These are phyloP conservation scores for Acanthiza pusilla DNA, from an alignment of 2,797 vertebrate genomes.

Conservation along the genomic window DNA sequence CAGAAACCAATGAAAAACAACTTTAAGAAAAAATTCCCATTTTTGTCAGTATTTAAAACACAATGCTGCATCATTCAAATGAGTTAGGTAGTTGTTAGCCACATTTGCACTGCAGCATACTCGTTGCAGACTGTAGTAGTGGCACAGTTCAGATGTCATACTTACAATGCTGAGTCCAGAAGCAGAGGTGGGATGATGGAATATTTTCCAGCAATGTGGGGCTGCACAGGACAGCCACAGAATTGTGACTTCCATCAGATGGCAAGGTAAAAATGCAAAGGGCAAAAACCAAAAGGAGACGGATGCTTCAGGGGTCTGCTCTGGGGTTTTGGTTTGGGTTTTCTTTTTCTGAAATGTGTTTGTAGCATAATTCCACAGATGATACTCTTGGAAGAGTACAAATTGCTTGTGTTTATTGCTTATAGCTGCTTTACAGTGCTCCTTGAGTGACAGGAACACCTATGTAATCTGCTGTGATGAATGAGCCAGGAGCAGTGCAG, in stretches of 20 bases:
- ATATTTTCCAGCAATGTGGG: not conserved
- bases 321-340: not conserved
- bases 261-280: not conserved
- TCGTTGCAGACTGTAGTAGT: not conserved
- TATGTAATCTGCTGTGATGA: conserved; percentile 49
- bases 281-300: not conserved
- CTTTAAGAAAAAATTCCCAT: fast-evolving
- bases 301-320: not conserved
- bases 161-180: not conserved
- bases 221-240: not conserved
- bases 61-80: not conserved
- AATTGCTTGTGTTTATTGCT: conserved; percentile 29
- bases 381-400: conserved; percentile 24
- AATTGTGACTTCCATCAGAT: not conserved
- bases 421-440: not conserved
- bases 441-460: conserved; percentile 59
- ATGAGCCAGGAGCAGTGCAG: conserved; percentile 30
- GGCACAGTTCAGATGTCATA: not conserved
- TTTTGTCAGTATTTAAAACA: not conserved
- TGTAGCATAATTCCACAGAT: not conserved
- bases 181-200: not conserved
- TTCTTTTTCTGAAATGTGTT: not conserved
- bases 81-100: not conserved
- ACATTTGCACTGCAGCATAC: not conserved
- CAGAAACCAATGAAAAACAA: not conserved